A percentile compares a stretch with the other conserved stretches of the same genome.
These are phyloP conservation scores for Pteronura brasiliensis DNA, from an alignment of 2,113 vertebrate genomes.

Conservation along the genomic window DNA sequence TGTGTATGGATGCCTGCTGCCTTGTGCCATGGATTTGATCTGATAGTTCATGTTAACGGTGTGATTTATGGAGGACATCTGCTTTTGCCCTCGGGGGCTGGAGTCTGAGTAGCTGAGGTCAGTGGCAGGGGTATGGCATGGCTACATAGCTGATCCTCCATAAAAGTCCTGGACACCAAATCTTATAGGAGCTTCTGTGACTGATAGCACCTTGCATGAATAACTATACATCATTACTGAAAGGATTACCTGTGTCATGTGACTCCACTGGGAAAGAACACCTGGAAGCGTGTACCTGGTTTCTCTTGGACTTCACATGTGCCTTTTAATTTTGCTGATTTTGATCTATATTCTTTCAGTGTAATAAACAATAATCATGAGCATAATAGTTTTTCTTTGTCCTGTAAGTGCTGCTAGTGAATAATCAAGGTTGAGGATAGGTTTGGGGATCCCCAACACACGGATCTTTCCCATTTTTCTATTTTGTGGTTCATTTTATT, in stretches of 20 bases:
- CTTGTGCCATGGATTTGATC: background rate
- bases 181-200: background rate
- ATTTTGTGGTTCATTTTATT: background rate
- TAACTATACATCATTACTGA: background rate
- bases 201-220: background rate
- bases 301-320: background rate
- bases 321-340: background rate
- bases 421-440: background rate
- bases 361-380: background rate
- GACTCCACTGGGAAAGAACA: background rate
- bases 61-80: background rate
- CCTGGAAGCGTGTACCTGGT: background rate
- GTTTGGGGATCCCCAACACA: background rate
- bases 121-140: background rate
- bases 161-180: background rate
- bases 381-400: background rate
- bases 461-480: background rate
- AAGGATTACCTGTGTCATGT: background rate
- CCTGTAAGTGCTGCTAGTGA: background rate
- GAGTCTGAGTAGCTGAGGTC: background rate
- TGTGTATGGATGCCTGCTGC: background rate
- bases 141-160: background rate
- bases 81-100: background rate
- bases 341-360: background rate
- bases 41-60: background rate